A percentile compares a stretch with the other conserved stretches of the same genome.
Evolutionary conservation across 2,888 invertebrate genomes (phyloP).

Genomic region (Acanthoscelides obtectus): DNA sequence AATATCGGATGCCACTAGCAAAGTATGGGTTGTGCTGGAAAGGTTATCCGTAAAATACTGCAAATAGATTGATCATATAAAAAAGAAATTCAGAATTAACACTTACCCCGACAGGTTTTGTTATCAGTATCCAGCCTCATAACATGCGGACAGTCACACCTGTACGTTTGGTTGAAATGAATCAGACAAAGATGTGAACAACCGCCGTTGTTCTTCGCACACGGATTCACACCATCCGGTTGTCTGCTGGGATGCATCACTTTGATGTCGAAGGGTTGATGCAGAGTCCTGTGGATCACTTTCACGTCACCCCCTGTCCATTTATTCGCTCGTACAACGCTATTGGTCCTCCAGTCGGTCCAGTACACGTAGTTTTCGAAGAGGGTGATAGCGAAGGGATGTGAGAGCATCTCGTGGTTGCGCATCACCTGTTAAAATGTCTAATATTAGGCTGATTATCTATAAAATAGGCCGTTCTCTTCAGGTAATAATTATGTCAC

Average conservation of each 20-base stretch:
- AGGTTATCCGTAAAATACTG: too few relatives aligned
- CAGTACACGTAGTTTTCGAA: conserved; percentile 87
- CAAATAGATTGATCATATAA: too few relatives aligned
- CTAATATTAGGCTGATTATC: not conserved
- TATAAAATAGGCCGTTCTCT: too few relatives aligned
- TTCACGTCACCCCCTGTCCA: conserved; percentile 77
- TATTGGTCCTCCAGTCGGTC: conserved; percentile 90
- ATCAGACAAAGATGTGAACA: conserved; percentile 80
- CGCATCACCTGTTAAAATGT: conserved; percentile 50
- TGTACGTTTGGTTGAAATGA: conserved; percentile 58
- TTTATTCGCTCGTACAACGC: conserved; percentile 82
- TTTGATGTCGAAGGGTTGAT: conserved; percentile 89
- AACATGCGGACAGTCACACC: conserved; percentile 83
- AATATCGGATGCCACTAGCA: too few relatives aligned
- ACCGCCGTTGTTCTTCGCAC: conserved; percentile 64
- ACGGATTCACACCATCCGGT: conserved; percentile 62
- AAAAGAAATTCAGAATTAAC: too few relatives aligned
- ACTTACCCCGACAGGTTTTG: conserved; percentile 62
- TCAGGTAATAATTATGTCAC: too few relatives aligned
- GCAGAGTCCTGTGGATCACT: conserved; percentile 74
- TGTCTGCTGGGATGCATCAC: conserved; percentile 75
- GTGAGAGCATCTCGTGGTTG: conserved; percentile 71
- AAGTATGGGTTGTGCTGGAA: too few relatives aligned
- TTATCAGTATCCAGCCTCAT: conserved; percentile 69
- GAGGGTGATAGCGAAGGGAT: conserved; percentile 85